phyloP scores from a whole-genome alignment of 1,140 invertebrate genomes.

The Parasteatoda tepidariorum region DNA sequence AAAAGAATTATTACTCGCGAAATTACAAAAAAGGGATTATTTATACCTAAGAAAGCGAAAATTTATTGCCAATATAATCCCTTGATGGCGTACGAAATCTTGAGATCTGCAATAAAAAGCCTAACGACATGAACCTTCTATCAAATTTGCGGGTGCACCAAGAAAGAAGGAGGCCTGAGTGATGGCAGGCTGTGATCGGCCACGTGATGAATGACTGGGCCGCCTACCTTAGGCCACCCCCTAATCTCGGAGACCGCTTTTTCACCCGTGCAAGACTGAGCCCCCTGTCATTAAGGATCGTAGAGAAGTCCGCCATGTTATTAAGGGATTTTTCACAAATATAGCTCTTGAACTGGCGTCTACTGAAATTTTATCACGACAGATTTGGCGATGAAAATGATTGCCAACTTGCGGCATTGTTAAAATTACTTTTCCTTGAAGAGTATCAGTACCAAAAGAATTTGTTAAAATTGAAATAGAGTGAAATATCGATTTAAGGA shows the following conservation, averaged over 20 bases:
- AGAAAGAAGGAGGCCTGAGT: conserved; percentile 26
- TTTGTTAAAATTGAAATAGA: too few relatives aligned
- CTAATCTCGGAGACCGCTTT: conserved; percentile 53
- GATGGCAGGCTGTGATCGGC: conserved; percentile 56
- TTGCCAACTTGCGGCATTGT: neutral
- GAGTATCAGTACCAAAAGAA: too few relatives aligned
- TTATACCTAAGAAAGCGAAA: too few relatives aligned
- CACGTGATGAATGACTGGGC: conserved; percentile 53
- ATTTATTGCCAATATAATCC: neutral
- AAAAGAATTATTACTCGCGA: too few relatives aligned
- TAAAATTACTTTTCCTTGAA: too few relatives aligned
- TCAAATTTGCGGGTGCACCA: conserved; percentile 54
- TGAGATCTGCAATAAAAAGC: conserved; percentile 20
- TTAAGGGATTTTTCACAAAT: conserved; percentile 54
- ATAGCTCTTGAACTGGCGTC: neutral
- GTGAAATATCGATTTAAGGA: too few relatives aligned
- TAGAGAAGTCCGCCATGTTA: conserved; percentile 17
- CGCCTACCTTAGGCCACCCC: conserved; percentile 56
- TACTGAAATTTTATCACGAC: neutral
- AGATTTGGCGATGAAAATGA: neutral
- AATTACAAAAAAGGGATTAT: too few relatives aligned
- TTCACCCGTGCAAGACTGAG: conserved; percentile 44
- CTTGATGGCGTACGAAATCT: neutral
- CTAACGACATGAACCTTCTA: conserved; percentile 50
- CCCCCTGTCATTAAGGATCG: conserved; percentile 56